phyloP scores from a whole-genome alignment of 2,888 invertebrate genomes.

The Seladonia tumulorum region DNA sequence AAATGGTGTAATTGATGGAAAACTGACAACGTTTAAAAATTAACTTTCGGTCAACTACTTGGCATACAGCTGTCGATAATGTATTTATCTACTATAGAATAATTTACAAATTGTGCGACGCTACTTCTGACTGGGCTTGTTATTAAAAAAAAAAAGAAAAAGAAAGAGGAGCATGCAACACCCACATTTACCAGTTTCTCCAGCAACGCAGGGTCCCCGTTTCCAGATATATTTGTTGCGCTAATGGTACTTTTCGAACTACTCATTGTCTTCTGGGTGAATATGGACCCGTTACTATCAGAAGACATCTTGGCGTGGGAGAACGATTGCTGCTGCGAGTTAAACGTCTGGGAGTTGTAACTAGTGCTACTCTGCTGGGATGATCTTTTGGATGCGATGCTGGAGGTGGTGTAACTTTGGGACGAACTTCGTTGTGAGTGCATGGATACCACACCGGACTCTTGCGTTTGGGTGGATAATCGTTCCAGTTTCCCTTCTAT shows the following conservation, averaged over 20 bases:
- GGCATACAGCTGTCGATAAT: not conserved
- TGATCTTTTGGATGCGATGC: constrained; percentile 86
- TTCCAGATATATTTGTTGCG: constrained; percentile 74
- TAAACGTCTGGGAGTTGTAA: constrained; percentile 81
- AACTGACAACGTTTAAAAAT: not conserved
- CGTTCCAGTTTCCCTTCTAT: constrained; percentile 83
- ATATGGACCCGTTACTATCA: constrained; percentile 80
- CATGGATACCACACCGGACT: constrained; percentile 88
- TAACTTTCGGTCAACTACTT: not conserved
- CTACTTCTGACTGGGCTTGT: not conserved
- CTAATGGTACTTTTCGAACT: constrained; percentile 79
- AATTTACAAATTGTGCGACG: not conserved
- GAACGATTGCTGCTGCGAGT: constrained; percentile 79
- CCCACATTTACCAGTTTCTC: constrained; percentile 82
- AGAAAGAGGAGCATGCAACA: constrained; percentile 70
- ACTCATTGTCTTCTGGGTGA: constrained; percentile 78
- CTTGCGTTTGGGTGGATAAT: constrained; percentile 84
- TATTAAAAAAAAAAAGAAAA: constrained; percentile 21
- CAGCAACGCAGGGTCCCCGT: constrained; percentile 76
- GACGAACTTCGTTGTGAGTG: constrained; percentile 87
- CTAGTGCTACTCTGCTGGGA: constrained; percentile 87
- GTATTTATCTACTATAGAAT: not conserved
- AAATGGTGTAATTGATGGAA: not conserved
- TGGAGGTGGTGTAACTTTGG: constrained; percentile 85
- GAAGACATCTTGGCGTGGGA: constrained; percentile 79